These are phyloP conservation scores for Actias luna DNA, from an alignment of 2,888 invertebrate species.

Conservation along the genomic window DNA sequence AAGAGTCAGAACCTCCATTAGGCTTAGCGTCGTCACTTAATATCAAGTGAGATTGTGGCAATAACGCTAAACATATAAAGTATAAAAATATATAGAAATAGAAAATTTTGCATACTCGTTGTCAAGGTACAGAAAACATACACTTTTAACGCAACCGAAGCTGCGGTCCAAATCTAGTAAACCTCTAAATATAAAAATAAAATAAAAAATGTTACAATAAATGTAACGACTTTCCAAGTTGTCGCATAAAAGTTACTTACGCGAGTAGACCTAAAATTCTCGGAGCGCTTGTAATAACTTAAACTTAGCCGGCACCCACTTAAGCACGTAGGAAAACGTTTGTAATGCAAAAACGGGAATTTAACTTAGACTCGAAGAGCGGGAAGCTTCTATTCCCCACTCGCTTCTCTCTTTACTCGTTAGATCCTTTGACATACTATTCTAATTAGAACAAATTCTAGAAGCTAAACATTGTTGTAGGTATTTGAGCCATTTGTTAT, in stretches of 20 bases:
- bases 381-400: not conserved
- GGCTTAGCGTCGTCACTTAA: no score
- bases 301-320: conserved; percentile 6
- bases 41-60: no score
- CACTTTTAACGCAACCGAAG: no score
- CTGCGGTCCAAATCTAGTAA: no score
- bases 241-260: not conserved
- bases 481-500: no score
- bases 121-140: no score
- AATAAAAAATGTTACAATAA: not conserved
- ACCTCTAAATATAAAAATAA: no score
- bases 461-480: no score
- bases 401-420: not conserved
- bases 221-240: not conserved
- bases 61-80: no score
- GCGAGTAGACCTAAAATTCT: not conserved
- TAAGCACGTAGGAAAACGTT: not conserved
- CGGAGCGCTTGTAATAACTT: not conserved
- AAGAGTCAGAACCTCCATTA: no score
- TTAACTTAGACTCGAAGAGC: not conserved
- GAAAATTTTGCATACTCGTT: no score
- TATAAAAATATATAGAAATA: no score
- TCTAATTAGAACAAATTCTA: not conserved
- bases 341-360: not conserved
- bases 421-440: not conserved